These are phyloP conservation scores for Mythimna albipuncta DNA, from an alignment of 2,888 invertebrate genomes.

Conservation along the genomic window DNA sequence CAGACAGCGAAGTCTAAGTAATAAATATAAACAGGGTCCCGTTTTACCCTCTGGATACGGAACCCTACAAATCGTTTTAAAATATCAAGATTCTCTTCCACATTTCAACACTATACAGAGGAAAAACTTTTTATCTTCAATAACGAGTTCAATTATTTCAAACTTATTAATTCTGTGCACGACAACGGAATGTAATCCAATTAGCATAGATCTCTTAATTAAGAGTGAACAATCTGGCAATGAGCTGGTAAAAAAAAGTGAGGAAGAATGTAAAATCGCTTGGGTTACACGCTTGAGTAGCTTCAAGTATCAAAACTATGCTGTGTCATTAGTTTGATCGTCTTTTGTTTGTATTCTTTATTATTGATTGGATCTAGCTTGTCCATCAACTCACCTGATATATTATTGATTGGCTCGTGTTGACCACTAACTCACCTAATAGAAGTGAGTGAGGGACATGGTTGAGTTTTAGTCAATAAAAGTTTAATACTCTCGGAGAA, in stretches of 20 bases:
- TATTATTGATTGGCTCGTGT: no score
- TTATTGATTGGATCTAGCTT: no score
- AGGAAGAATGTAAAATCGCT: constrained; percentile 49
- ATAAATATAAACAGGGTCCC: no score
- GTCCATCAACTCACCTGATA: no score
- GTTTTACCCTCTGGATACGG: no score
- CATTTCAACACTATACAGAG: not conserved
- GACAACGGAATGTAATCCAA: constrained; percentile 35
- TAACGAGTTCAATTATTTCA: constrained; percentile 21
- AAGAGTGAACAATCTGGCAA: constrained; percentile 39
- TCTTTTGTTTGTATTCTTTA: not conserved
- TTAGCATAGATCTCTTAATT: constrained; percentile 49
- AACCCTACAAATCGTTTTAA: not conserved
- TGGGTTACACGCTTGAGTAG: constrained; percentile 30
- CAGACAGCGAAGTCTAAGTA: no score
- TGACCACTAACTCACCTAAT: no score
- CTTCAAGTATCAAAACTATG: constrained; percentile 8
- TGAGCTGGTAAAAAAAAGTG: constrained; percentile 25
- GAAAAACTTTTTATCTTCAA: not conserved
- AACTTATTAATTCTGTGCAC: constrained; percentile 22
- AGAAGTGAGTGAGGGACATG: no score
- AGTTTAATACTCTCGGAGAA: no score
- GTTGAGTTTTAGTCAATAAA: no score
- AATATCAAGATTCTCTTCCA: not conserved
- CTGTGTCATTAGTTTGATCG: constrained; percentile 1